Conservation (phyloP, 1,140 invertebrate genomes). For the Sinonovacula constricta region DNA sequence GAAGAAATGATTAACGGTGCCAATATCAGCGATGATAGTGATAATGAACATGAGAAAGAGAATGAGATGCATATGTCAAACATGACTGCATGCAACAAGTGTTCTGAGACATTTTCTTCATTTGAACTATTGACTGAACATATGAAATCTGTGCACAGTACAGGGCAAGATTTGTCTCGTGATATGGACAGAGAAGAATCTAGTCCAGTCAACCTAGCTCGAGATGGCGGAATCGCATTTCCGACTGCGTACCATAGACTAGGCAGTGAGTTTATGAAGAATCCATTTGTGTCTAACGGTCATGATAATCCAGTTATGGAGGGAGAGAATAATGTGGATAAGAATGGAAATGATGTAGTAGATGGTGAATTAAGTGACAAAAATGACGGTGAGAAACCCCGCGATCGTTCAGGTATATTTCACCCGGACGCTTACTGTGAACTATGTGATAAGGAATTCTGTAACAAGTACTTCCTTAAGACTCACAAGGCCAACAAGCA, state of each 20-base stretch:
- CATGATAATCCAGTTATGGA: slow-evolving; percentile 76
- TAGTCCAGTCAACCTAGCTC: slow-evolving; percentile 43
- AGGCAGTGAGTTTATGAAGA: slow-evolving; percentile 74
- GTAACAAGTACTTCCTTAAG: slow-evolving; percentile 84
- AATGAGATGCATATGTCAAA: slow-evolving; percentile 54
- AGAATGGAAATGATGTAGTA: slow-evolving; percentile 49
- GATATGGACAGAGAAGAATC: slow-evolving; percentile 19
- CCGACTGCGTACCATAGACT: slow-evolving; percentile 77
- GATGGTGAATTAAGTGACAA: slow-evolving; percentile 50
- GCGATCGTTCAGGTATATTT: slow-evolving; percentile 63
- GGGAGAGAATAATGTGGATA: slow-evolving; percentile 44
- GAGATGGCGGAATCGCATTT: slow-evolving; percentile 55
- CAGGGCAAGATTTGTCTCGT: too few relatives aligned
- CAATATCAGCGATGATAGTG: slow-evolving; percentile 21
- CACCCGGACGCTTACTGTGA: slow-evolving; percentile 91
- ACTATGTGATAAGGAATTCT: slow-evolving; percentile 82
- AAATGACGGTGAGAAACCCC: slow-evolving; percentile 44
- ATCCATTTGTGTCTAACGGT: slow-evolving; percentile 88
- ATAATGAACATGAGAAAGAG: slow-evolving; percentile 48
- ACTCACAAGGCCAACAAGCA: slow-evolving; percentile 99
- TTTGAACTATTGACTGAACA: slow-evolving; percentile 42
- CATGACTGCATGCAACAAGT: slow-evolving; percentile 45
- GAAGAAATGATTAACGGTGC: slow-evolving; percentile 50
- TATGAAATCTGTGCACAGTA: slow-evolving; percentile 36
- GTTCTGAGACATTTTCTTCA: slow-evolving; percentile 54